Evolutionary conservation across 2,888 invertebrate species (phyloP).

Genomic region (Lomographa bimaculata): DNA sequence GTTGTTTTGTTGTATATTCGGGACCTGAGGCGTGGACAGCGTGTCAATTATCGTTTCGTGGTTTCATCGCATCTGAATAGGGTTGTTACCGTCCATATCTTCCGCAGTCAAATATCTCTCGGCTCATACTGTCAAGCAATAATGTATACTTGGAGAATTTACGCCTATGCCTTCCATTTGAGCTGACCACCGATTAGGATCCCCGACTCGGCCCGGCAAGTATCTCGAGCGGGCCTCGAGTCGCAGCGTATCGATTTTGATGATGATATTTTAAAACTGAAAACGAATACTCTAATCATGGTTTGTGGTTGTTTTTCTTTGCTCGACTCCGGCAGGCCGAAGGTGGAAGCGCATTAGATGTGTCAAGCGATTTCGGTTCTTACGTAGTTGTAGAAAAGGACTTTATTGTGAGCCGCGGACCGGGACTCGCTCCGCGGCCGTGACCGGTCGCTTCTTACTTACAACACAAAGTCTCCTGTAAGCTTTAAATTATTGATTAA

Average conservation of each 20-base stretch:
- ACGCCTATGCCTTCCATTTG: slow-evolving; percentile 19
- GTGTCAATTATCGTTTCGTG: slow-evolving; percentile 36
- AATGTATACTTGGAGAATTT: slow-evolving; percentile 28
- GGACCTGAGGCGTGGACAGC: slow-evolving; percentile 39
- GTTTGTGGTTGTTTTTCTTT: slow-evolving; percentile 40
- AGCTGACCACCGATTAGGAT: slow-evolving; percentile 1
- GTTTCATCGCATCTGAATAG: slow-evolving; percentile 16
- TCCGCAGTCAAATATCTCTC: slow-evolving; percentile 36
- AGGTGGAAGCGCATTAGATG: slow-evolving; percentile 48
- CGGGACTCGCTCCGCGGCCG: slow-evolving; percentile 35
- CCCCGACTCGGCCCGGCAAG: background rate
- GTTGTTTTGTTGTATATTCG: slow-evolving; percentile 43
- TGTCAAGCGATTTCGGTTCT: slow-evolving; percentile 43
- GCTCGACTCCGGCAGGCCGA: slow-evolving; percentile 37
- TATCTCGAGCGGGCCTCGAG: slow-evolving; percentile 1
- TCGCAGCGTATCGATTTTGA: slow-evolving; percentile 25
- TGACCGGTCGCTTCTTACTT: slow-evolving; percentile 48
- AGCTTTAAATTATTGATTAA: slow-evolving; percentile 83
- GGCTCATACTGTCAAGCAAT: slow-evolving; percentile 43
- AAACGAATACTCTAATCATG: slow-evolving; percentile 50
- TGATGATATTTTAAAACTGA: slow-evolving; percentile 44
- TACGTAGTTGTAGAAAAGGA: slow-evolving; percentile 45
- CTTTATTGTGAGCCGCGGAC: slow-evolving; percentile 45
- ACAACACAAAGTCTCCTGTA: slow-evolving; percentile 69
- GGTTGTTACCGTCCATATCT: slow-evolving; percentile 40